phyloP scores from a whole-genome alignment of 2,888 invertebrate genomes.

The Itoplectis maculator region DNA sequence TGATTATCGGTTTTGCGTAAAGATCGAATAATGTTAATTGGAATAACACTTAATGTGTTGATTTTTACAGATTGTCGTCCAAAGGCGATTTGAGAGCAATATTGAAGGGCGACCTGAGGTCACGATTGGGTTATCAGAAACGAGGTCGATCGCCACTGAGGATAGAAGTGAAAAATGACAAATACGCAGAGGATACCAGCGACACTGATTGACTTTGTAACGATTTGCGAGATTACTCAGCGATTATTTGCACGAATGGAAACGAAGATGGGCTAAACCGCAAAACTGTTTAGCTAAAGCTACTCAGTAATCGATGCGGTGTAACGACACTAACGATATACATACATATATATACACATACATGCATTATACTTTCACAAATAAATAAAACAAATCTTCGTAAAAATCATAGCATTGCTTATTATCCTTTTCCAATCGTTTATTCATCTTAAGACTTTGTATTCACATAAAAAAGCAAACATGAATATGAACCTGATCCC shows the following conservation, averaged over 20 bases:
- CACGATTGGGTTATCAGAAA: conserved; percentile 79
- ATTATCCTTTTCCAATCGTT: background rate
- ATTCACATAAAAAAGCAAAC: no score
- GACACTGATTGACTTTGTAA: conserved; percentile 71
- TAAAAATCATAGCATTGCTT: background rate
- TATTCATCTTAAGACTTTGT: background rate
- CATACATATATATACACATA: conserved; percentile 20
- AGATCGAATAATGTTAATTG: no score
- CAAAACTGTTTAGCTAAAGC: background rate
- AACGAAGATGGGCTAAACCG: conserved; percentile 4
- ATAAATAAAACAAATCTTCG: conserved; percentile 38
- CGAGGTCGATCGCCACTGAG: conserved; percentile 82
- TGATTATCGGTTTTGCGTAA: no score
- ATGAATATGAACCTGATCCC: no score
- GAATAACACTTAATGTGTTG: conserved; percentile 21
- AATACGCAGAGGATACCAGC: conserved; percentile 76
- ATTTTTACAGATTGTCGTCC: conserved; percentile 70
- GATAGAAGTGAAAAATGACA: conserved; percentile 83
- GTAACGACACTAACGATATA: background rate
- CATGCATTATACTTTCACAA: conserved; percentile 56
- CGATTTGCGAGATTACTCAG: background rate
- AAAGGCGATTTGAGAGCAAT: conserved; percentile 75
- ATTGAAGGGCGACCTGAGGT: conserved; percentile 77
- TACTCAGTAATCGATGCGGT: background rate
- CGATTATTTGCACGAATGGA: background rate